These are phyloP conservation scores for Ciconia stormi DNA, from an alignment of 2,113 vertebrate genomes.

Conservation along the genomic window DNA sequence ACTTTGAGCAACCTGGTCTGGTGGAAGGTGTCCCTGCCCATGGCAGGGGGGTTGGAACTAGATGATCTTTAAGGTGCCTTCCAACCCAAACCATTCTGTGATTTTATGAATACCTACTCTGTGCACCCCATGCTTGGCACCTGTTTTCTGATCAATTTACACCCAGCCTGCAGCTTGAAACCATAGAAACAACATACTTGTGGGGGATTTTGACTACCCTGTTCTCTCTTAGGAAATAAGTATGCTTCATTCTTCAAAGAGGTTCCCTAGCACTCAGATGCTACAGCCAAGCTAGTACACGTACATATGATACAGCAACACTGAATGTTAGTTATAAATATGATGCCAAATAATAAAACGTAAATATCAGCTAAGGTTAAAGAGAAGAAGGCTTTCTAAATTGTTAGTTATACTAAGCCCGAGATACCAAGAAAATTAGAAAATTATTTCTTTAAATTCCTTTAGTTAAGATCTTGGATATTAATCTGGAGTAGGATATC, in stretches of 20 bases:
- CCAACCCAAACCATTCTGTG: not conserved
- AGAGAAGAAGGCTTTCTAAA: not conserved
- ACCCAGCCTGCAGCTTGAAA: conserved; percentile 10
- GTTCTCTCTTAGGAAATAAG: not conserved
- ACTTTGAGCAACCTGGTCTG: not conserved
- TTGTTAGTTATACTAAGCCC: not conserved
- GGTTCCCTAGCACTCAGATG: not conserved
- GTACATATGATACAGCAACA: not conserved
- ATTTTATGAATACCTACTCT: not conserved
- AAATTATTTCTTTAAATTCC: not conserved
- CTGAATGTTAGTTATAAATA: not conserved
- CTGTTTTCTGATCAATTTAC: not conserved
- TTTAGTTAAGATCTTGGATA: not conserved
- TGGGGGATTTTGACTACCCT: not conserved
- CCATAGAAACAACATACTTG: not conserved
- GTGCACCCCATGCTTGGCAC: not conserved
- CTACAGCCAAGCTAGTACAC: not conserved
- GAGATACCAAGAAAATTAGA: not conserved
- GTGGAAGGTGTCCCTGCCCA: not conserved
- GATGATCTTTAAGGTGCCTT: not conserved
- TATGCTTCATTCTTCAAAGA: not conserved
- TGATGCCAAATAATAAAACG: not conserved
- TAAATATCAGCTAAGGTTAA: not conserved
- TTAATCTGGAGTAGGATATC: not conserved
- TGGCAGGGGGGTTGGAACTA: not conserved